phyloP scores from a whole-genome alignment of 2,797 vertebrate species.

The Cryptoprocta ferox region DNA sequence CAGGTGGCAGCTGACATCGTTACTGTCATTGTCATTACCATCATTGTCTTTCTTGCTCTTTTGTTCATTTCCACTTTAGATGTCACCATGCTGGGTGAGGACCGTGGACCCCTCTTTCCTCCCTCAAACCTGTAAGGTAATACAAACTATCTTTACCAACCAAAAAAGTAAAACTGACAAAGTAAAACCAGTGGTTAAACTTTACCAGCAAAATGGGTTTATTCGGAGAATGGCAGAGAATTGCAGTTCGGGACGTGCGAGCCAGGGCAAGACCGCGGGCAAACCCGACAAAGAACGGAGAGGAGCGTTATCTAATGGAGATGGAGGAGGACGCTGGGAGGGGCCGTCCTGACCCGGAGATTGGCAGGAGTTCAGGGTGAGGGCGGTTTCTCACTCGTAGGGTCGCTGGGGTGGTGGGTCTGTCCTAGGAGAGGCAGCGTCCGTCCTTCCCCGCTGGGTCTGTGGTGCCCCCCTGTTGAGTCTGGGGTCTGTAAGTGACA shows the following conservation, averaged over 20 bases:
- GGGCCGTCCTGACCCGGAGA: not conserved
- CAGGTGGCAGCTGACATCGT: fast-evolving
- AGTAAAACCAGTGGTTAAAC: not conserved
- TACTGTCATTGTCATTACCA: not conserved
- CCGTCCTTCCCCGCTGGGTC: not conserved
- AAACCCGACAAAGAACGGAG: not conserved
- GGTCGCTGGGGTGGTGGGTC: not conserved
- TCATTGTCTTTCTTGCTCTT: not conserved
- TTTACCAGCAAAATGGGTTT: not conserved
- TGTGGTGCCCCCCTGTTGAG: not conserved
- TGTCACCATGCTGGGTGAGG: not conserved
- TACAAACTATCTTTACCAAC: not conserved
- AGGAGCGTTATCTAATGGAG: not conserved
- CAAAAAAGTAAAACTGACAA: not conserved
- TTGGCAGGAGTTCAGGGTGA: not conserved
- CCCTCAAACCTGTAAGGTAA: not conserved
- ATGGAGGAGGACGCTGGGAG: not conserved
- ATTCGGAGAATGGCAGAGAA: not conserved
- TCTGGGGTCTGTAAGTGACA: not conserved
- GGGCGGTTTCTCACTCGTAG: not conserved
- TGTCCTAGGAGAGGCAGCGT: not conserved
- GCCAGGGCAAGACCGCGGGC: not conserved
- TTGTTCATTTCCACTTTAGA: not conserved
- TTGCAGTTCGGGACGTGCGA: not conserved
- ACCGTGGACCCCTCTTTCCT: not conserved